phyloP scores from a whole-genome alignment of 2,888 invertebrate genomes.

The Eucera pruinosa region DNA sequence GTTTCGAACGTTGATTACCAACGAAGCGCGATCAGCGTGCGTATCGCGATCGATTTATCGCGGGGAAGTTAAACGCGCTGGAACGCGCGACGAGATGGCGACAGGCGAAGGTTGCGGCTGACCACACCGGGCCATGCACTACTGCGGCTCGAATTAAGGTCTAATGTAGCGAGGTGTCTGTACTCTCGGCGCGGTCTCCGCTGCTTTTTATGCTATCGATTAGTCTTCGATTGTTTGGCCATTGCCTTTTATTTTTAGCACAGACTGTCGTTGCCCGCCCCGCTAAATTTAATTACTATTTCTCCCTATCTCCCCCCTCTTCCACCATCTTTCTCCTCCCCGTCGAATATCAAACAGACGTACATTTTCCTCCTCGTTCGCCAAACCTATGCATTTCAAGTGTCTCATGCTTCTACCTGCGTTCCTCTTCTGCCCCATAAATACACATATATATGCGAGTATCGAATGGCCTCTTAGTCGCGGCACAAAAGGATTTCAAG shows the following conservation, averaged over 20 bases:
- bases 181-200: slow-evolving; percentile 39
- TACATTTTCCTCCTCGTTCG: background rate
- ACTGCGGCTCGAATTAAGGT: slow-evolving; percentile 71
- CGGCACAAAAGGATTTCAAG: background rate
- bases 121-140: slow-evolving; percentile 54
- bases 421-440: background rate
- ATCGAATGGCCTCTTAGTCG: background rate
- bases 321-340: background rate
- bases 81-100: slow-evolving; percentile 62
- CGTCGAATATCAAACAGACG: background rate
- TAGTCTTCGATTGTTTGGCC: slow-evolving; percentile 78
- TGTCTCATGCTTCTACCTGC: too few relatives aligned
- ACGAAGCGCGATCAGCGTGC: background rate
- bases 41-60: background rate
- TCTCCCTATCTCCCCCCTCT: background rate
- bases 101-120: slow-evolving; percentile 49
- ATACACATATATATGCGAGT: too few relatives aligned
- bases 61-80: background rate
- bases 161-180: slow-evolving; percentile 65
- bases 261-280: slow-evolving; percentile 68
- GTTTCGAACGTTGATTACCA: background rate
- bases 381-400: background rate
- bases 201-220: slow-evolving; percentile 76
- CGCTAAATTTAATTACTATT: slow-evolving; percentile 67
- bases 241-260: slow-evolving; percentile 79